Base-by-base conservation (phyloP, 2,797 vertebrate species). In the Hippoglossus hippoglossus region DNA sequence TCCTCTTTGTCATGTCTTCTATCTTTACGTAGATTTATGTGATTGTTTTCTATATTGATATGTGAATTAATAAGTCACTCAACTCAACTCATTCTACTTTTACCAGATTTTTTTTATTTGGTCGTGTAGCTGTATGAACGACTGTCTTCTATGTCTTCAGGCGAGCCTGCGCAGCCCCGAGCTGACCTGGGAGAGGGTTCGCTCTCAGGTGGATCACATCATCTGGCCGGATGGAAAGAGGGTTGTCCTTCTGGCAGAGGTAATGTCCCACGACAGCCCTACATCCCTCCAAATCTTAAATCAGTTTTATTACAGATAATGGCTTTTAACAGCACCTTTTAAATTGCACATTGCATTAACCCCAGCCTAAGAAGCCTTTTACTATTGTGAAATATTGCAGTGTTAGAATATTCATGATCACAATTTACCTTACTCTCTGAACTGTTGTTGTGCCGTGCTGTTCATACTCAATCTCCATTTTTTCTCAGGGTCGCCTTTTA, bases 151-250 rank as follows among this genome's bases (percentile, higher is more conserved):
- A 2, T 72, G 22, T 84, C 55, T 61, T 8, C 83, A 99, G 98
- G 96, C 96, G 47, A 99, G 98, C 90, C 95, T 99, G 54, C 95
- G 97, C 78, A 99, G 97, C 44, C 97, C 97, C 0, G 98, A 99
- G 92, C 95, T 99, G 85, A 99, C 97, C 6, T 99, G 98, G 98
- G 98, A 99, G 89, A 94, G 98, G 28, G 97, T 99, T 2, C 96
- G 98, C 39, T 99, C 98, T 81, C 98, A 99, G 80, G 98, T 99
- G 54, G 98, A 99, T 72, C 98, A 99, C 12, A 94, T 99, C 85
- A 99, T 99, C 93, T 99, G 98, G 98, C 98, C 98, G 0, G 98
- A 99, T 0, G 98, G 98, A 61, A 99, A 99, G 73, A 93, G 98
- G 2, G 96, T 99, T 18, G 96, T 99, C 82, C 93, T 99, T 64